phyloP scores from a whole-genome alignment of 2,797 vertebrate species.

The Echiichthys vipera region DNA sequence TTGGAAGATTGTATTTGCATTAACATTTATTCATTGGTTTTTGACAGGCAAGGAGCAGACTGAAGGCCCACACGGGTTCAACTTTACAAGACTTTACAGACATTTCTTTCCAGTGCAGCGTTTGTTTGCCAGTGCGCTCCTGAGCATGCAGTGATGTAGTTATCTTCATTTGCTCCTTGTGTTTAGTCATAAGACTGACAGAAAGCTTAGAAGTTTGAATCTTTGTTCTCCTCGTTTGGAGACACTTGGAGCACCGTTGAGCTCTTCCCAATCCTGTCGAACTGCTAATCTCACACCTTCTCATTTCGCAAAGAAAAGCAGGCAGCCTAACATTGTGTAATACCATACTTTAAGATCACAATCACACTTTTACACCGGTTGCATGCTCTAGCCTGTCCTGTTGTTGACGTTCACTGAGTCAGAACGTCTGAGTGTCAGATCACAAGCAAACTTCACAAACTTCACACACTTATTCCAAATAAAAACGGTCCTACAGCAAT shows the following conservation, averaged over 20 bases:
- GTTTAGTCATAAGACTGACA: not conserved
- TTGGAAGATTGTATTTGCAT: not conserved
- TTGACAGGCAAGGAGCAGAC: not conserved
- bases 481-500: not conserved
- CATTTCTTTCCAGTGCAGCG: not conserved
- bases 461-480: not conserved
- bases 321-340: not conserved
- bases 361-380: not conserved
- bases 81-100: not conserved
- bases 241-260: slow-evolving; percentile 1
- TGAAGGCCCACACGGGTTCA: not conserved
- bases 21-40: not conserved
- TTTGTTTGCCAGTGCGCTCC: not conserved
- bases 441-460: no score
- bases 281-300: slow-evolving; percentile 2
- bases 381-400: not conserved
- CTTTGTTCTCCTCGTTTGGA: not conserved
- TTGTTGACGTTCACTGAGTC: slow-evolving; percentile 9
- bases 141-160: not conserved
- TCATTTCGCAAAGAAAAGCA: slow-evolving; percentile 5
- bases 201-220: not conserved
- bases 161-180: not conserved
- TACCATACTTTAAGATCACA: not conserved
- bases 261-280: slow-evolving; percentile 14
- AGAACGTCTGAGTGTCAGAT: not conserved